Base-by-base conservation (phyloP, 2,888 invertebrate species). In the Entomobrya proxima region DNA sequence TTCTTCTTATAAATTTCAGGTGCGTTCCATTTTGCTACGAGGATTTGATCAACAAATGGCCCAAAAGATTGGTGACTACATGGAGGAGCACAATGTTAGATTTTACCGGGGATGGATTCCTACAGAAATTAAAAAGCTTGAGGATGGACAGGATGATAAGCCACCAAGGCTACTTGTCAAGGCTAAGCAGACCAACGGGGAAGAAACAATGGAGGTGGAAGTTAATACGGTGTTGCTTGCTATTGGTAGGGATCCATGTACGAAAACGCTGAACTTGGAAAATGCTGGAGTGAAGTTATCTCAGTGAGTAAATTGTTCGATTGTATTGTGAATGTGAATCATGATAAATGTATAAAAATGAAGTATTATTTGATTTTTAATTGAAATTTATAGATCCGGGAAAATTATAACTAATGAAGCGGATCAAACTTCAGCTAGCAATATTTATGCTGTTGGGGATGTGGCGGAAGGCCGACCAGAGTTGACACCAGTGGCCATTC, bases 11-110 rank as follows among this genome's bases (percentile, higher is more conserved):
- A n/a, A n/a, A n/a, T n/a, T n/a, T n/a, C n/a, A 89, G 89, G 89
- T 97, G 0, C 94, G 98, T 2, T 98, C 98, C 0, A 95, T 97
- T 88, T 94, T 96, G 15, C 93, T 98, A 87, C 94, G 98, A 90
- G 98, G 97, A 32, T 98, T 98, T 92, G 98, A 98, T 93, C 96
- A 96, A 92, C 97, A 98, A 93, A 97, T 98, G 96, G 96, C 97
- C n/a, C 93, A 93, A 61, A 93, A 95, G 90, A 94, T 98, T 85
- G 94, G 94, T 77, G 91, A 91, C 83, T 95, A 96, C 91, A 97
- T 98, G 97, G 93, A 94, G 88, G 94, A 95, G 89, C 95, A 94
- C 88, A 96, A 97, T 13, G 94, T 97, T 52, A 94, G 94, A 88
- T 96, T 98, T 92, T 92, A 96, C 84, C 93, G 94, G 91, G 94